Percentiles rank a stretch among this genome's conserved stretches.
Conservation (phyloP, 2,113 vertebrate genomes). For the Rana temporaria region DNA sequence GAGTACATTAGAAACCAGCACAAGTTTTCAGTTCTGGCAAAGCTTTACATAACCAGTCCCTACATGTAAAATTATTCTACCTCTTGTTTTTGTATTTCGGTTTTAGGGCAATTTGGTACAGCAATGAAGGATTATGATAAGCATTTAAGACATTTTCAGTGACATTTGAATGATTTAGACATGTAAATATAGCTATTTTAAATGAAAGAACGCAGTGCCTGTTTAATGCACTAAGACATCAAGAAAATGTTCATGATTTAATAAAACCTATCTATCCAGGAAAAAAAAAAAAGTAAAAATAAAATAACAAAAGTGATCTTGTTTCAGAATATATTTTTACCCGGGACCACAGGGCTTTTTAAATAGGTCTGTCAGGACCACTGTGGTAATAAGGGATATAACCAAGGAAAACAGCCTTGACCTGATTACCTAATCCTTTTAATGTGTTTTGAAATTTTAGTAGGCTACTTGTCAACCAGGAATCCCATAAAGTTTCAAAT, state of each 20-base stretch:
- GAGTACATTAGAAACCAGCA: too few relatives aligned
- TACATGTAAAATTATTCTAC: too few relatives aligned
- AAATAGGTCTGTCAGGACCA: conserved; percentile 64
- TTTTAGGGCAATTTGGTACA: neutral
- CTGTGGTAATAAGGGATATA: conserved; percentile 59
- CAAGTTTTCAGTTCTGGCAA: too few relatives aligned
- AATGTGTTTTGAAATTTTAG: conserved; percentile 82
- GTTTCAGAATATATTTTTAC: conserved; percentile 62
- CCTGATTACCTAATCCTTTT: conserved; percentile 81
- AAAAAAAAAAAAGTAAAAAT: conserved; percentile 69
- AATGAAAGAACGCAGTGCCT: neutral
- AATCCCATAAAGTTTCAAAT: conserved; percentile 60
- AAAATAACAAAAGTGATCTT: conserved; percentile 69
- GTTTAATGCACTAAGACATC: conserved; percentile 24
- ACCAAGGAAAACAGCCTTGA: conserved; percentile 67
- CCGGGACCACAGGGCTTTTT: conserved; percentile 62
- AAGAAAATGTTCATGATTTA: conserved; percentile 65
- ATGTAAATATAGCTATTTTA: neutral
- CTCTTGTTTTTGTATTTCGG: too few relatives aligned
- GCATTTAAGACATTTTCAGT: neutral
- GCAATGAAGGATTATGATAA: neutral
- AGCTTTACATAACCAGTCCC: too few relatives aligned
- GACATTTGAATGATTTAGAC: neutral
- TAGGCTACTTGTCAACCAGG: conserved; percentile 78
- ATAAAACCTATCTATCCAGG: conserved; percentile 77